Base-by-base conservation (phyloP, 1,140 invertebrate species). In the Venturia canescens region DNA sequence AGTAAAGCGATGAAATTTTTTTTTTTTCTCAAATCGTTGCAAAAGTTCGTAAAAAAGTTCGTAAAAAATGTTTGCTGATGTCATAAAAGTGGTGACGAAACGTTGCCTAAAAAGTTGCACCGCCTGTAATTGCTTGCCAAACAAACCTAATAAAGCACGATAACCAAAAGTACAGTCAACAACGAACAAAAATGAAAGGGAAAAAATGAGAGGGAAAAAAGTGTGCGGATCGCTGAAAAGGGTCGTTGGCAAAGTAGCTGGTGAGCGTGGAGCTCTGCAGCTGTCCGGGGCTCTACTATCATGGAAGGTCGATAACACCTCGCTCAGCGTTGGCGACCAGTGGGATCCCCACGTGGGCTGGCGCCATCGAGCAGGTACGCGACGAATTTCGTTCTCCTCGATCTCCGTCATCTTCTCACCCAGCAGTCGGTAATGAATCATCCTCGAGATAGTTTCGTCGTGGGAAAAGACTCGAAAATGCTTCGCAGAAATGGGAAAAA, bases 321-420 rank as follows among this genome's bases (percentile, higher is more conserved):
- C 83, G 76, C 81, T 67, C n/a, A 23, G 77, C 82, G 76, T 82
- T 80, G 34, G 80, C 78, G 67, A 80, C 80, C 9, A 16, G n/a
- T n/a, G 74, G 50, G 50, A 34, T 26, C 23, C 34, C 29, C 50
- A 80, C 84, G 84, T 88, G 87, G 79, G 70, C 87, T 90, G 88
- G 89, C 89, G 88, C 89, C 88, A 90, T 88, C 89, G 31, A 69
- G 66, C 75, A 81, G 74, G 74, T 31, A 82, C 3, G 57, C 27
- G 50, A 44, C 9, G 53, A 48, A 53, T 78, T 81, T 60, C 60
- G 80, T 77, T 60, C 84, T 84, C 85, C 23, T 87, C 84, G 86
- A 87, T 21, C 16, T 60, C 27, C 26, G 50, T 57, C 23, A 34
- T 34, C 27, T 81, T 26, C 27, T 74, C 63, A 23, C 67, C 18